These are phyloP conservation scores for Shinisaurus crocodilurus DNA, from an alignment of 2,113 vertebrate genomes.

Conservation along the genomic window DNA sequence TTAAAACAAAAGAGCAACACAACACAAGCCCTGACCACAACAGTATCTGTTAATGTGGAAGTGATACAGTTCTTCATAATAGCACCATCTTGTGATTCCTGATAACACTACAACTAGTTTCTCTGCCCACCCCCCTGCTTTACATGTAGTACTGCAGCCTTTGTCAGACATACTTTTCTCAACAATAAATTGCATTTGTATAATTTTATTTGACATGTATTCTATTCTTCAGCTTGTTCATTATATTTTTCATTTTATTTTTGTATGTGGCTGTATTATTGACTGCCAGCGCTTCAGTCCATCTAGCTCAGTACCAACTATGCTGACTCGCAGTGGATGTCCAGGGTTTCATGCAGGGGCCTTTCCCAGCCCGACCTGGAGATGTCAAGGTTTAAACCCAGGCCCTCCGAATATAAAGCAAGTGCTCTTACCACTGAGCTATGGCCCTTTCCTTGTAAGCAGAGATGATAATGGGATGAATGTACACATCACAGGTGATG, in stretches of 20 bases:
- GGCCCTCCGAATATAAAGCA: background rate
- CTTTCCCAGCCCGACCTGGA: background rate
- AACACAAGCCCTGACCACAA: background rate
- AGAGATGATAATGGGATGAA: background rate
- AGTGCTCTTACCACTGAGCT: background rate
- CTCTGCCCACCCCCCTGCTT: background rate
- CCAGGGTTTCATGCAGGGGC: background rate
- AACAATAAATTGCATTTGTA: background rate
- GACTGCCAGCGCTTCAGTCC: no score
- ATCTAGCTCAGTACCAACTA: background rate
- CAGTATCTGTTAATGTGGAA: background rate
- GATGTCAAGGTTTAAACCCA: background rate
- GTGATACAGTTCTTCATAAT: background rate
- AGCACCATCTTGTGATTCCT: slow-evolving; percentile 6
- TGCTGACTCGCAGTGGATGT: background rate
- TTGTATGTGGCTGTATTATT: background rate
- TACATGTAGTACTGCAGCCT: background rate
- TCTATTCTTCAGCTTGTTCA: background rate
- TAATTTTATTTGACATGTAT: background rate
- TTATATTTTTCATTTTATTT: background rate
- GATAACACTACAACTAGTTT: background rate
- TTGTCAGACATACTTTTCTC: background rate
- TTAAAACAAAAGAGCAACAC: background rate
- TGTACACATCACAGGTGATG: background rate
- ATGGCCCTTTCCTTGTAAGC: background rate